Percentiles rank a stretch among this genome's conserved stretches.
phyloP scores from a whole-genome alignment of 2,797 vertebrate species.

The Loriculus beryllinus region DNA sequence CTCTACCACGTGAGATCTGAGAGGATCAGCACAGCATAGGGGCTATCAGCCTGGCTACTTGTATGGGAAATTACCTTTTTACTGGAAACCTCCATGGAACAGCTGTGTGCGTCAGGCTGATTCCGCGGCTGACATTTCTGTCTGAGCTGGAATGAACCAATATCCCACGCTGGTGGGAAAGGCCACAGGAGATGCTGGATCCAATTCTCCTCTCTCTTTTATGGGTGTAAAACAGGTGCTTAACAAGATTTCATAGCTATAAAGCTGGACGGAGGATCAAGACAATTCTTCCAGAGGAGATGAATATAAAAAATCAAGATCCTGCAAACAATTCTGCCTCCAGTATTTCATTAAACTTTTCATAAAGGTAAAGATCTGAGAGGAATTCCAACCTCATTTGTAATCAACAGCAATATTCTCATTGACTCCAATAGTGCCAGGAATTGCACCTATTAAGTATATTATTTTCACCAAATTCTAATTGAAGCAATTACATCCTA shows the following conservation, averaged over 20 bases:
- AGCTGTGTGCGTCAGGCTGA: slow-evolving; percentile 46
- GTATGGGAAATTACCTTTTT: slow-evolving; percentile 63
- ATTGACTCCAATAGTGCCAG: slow-evolving; percentile 33
- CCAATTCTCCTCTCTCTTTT: slow-evolving; percentile 46
- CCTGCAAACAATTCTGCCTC: slow-evolving; percentile 26
- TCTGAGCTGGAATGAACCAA: slow-evolving; percentile 60
- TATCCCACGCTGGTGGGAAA: slow-evolving; percentile 55
- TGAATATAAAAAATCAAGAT: slow-evolving; percentile 22
- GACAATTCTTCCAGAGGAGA: slow-evolving; percentile 30
- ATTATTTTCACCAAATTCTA: slow-evolving; percentile 68
- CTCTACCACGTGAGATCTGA: slow-evolving; percentile 31
- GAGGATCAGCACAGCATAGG: slow-evolving; percentile 2
- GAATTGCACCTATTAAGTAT: slow-evolving; percentile 64
- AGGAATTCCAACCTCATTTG: slow-evolving; percentile 57
- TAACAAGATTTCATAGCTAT: slow-evolving; percentile 36
- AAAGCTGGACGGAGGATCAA: neutral
- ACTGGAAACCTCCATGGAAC: slow-evolving; percentile 55
- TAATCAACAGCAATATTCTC: slow-evolving; percentile 53
- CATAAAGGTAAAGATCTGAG: slow-evolving; percentile 17
- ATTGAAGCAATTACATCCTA: slow-evolving; percentile 63
- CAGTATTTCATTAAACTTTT: slow-evolving; percentile 44
- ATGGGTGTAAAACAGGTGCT: slow-evolving; percentile 23
- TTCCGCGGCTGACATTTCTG: slow-evolving; percentile 63
- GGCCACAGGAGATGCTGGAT: slow-evolving; percentile 60
- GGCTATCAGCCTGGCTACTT: slow-evolving; percentile 2